Conservation (phyloP, 2,113 vertebrate species). For the Oreochromis tanganicae region DNA sequence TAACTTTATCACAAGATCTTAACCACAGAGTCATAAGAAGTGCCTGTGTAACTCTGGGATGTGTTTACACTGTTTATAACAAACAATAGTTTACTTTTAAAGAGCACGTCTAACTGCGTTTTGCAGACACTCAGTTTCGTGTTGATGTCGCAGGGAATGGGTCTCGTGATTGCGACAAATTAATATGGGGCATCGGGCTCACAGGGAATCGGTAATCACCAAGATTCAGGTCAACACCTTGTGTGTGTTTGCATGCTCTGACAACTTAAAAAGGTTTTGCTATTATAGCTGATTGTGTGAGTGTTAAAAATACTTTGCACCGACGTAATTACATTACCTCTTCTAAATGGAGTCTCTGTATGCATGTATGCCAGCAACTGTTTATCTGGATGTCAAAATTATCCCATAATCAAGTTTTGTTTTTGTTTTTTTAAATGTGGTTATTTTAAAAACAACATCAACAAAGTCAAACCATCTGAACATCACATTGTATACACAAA, state of each 20-base stretch:
- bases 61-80: conserved; percentile 17
- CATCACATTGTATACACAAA: not conserved
- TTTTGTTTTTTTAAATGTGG: rapidly evolving
- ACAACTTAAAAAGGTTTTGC: not conserved
- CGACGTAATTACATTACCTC: not conserved
- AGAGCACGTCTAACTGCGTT: not conserved
- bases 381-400: not conserved
- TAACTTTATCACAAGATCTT: conserved; percentile 54
- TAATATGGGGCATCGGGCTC: not conserved
- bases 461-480: not conserved
- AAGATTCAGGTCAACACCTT: not conserved
- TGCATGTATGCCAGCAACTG: not conserved
- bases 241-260: not conserved
- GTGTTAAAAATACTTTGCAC: not conserved
- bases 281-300: not conserved
- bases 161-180: not conserved
- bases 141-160: not conserved
- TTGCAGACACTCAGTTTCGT: not conserved
- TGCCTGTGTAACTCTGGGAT: conserved; percentile 22
- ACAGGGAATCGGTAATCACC: not conserved
- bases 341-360: not conserved
- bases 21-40: conserved; percentile 4
- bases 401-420: not conserved
- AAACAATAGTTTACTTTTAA: conserved; percentile 25
- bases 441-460: not conserved